These are phyloP conservation scores for Sesamia inferens DNA, from an alignment of 2,888 invertebrate genomes.

Conservation along the genomic window DNA sequence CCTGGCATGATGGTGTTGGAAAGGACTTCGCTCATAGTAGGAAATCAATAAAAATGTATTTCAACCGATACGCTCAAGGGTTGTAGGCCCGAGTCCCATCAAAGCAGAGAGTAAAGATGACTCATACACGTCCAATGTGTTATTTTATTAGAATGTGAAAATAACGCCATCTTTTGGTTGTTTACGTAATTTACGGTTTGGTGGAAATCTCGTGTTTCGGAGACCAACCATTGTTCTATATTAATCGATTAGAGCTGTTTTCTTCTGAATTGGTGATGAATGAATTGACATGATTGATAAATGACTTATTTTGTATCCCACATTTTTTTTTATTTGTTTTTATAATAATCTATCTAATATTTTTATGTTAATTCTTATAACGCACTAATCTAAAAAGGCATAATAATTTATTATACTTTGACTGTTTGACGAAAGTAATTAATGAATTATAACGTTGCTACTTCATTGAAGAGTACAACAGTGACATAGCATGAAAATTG, in stretches of 20 bases:
- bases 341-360: not conserved
- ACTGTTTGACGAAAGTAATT: constrained; percentile 43
- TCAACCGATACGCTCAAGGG: not conserved
- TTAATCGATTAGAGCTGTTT: constrained; percentile 7
- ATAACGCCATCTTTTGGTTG: not conserved
- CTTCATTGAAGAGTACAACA: no score
- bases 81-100: not conserved
- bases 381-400: constrained; percentile 55
- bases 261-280: not conserved
- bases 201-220: not conserved
- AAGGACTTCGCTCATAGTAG: not conserved
- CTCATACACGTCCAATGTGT: not conserved
- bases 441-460: no score
- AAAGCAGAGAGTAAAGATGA: not conserved
- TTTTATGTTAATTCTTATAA: constrained; percentile 33
- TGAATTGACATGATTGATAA: constrained; percentile 9
- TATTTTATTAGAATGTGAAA: not conserved
- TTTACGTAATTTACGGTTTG: not conserved
- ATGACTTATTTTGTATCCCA: constrained; percentile 23
- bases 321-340: not conserved
- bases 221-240: not conserved
- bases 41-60: not conserved
- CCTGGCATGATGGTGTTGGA: not conserved
- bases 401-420: constrained; percentile 47
- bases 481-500: no score